Evolutionary conservation across 64 coral and sea anemone genomes (phyloP), one percentile per base, ranked within the genome.

Genomic region (Montipora foliosa): DNA sequence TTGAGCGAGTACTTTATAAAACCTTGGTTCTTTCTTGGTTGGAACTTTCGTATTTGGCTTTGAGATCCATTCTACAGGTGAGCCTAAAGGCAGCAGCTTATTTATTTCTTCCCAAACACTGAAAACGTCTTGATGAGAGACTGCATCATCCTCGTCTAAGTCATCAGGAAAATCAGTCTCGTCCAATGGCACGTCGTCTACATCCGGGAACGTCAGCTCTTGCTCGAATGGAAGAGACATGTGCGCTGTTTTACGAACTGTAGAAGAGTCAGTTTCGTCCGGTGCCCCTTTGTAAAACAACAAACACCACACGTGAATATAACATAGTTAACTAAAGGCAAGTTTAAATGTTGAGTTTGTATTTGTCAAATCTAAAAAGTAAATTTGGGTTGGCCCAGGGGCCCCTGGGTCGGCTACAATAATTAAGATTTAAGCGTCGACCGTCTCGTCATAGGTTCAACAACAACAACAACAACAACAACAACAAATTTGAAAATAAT

Each of bases 81-180:
- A 78, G 10, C 76, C 76, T 14, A 78, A 49, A 49, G 76, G 76
- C 14, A 16, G 15, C 76, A 78, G 14, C 19, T 50, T 52, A 78
- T 78, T 78, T 19, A 78, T 78, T 8, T 78, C 76, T 19, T 78
- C 76, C 76, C 76, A 78, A 46, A 78, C 46, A 47, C 46, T 78
- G 15, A 13, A 8, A 45, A 49, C 5, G 5, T 78, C 15, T 47
- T 78, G 3, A 0, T 47, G 74, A 76, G 74, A 76, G 15, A 47
- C 4, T 50, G 14, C 0, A 51, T 52, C 12, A 7, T 78, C 76
- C 6, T 48, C 76, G 46, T 5, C 76, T 4, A 49, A 78, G 15
- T 78, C 76, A 78, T 78, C 76, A 49, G 76, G 47, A 47, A 49
- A 78, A 47, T 78, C 76, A 49, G 76, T 78, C 47, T 12, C 47